Base-by-base conservation (phyloP, 1,140 invertebrate species). In the Gonioctena quinquepunctata region DNA sequence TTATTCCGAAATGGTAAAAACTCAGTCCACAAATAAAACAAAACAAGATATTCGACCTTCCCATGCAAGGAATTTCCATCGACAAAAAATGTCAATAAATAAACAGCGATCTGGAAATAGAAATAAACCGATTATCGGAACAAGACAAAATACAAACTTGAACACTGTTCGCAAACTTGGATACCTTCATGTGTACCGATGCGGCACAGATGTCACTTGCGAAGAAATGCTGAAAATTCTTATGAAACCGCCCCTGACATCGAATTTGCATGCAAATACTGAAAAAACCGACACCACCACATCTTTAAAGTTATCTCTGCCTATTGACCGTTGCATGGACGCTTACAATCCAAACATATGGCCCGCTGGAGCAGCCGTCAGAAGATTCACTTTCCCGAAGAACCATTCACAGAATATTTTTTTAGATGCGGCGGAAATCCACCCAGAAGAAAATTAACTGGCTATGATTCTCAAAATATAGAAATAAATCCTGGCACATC, bases 121-220 rank as follows among this genome's bases (percentile, higher is more conserved):
- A 52, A 52, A 52, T 52, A 52, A 52, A 52, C 49, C 49, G 49
- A 52, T 52, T 52, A 52, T 52, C 49, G 49, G 3, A 52, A 52
- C 49, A 52, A 52, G 3, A n/a, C 49, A 52, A 52, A 1, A 52
- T 3, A 52, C 49, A 52, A 52, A 52, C 49, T 52, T 52, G 49
- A 16, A 52, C 49, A 52, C 49, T 52, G 3, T 52, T 52, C 1
- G n/a, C 19, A 52, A 52, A 52, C 49, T 50, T 50, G 3, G 4
- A 3, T 50, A 50, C 19, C n/a, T 50, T 3, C 49, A 52, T 21
- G 49, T 52, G 49, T 52, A 52, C 49, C 49, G 49, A 21, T 52
- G 49, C 49, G 49, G 49, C n/a, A 7, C 49, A 52, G 19, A 52
- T 16, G 49, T 52, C 19, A 52, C 49, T 52, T 4, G 49, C 3